A percentile compares a stretch with the other conserved stretches of the same genome.
Conservation (phyloP, 2,888 invertebrate genomes). For the Rotaria socialis region DNA sequence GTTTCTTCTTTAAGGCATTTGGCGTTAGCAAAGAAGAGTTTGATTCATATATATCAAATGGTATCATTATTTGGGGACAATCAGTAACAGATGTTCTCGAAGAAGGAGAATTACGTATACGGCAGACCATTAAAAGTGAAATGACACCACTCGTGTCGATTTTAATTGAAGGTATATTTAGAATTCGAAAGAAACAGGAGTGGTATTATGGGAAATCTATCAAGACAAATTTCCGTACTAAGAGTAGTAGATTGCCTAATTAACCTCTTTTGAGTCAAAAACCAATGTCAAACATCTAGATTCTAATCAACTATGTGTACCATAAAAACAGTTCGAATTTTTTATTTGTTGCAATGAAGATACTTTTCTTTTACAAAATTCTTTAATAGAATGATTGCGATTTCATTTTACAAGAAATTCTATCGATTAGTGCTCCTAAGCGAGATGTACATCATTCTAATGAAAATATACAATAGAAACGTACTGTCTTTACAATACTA, state of each 20-base stretch:
- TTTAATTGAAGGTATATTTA: conserved; percentile 71
- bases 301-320: not conserved
- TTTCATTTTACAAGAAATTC: too few relatives aligned
- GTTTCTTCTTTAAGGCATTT: conserved; percentile 66
- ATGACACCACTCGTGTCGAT: conserved; percentile 73
- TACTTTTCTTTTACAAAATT: too few relatives aligned
- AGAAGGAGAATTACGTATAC: conserved; percentile 82
- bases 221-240: too few relatives aligned
- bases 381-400: too few relatives aligned
- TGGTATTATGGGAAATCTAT: too few relatives aligned
- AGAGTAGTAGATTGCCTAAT: not conserved
- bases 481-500: not conserved
- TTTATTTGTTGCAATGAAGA: too few relatives aligned
- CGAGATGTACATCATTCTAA: too few relatives aligned
- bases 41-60: conserved; percentile 77
- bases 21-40: conserved; percentile 86
- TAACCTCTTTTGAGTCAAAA: not conserved
- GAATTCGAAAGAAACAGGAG: too few relatives aligned
- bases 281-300: not conserved
- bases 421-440: too few relatives aligned
- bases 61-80: conserved; percentile 84
- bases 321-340: too few relatives aligned
- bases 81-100: conserved; percentile 82
- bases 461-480: not conserved
- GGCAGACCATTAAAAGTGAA: conserved; percentile 69